phyloP scores from a whole-genome alignment of 2,888 invertebrate species.

The Tridacna crocea region DNA sequence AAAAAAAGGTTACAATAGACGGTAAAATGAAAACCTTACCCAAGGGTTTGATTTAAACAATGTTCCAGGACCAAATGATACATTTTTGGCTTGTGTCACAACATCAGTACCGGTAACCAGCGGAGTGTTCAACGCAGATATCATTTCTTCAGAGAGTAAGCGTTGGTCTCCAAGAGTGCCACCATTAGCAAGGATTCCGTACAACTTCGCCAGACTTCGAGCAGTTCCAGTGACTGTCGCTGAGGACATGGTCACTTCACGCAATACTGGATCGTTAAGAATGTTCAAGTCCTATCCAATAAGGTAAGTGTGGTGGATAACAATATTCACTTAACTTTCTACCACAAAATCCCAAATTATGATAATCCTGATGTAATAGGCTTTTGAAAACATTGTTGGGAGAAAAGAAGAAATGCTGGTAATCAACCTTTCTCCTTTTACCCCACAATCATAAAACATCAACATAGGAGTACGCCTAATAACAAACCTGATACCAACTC shows the following conservation, averaged over 20 bases:
- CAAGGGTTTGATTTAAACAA: conserved; percentile 32
- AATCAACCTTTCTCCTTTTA: no score
- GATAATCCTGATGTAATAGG: no score
- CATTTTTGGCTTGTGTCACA: conserved; percentile 33
- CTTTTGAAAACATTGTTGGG: no score
- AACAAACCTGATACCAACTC: no score
- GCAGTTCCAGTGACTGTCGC: conserved; percentile 80
- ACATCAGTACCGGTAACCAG: conserved; percentile 38
- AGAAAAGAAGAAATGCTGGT: no score
- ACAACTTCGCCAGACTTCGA: conserved; percentile 77
- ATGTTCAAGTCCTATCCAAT: conserved; percentile 31
- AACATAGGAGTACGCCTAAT: no score
- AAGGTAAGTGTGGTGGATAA: not conserved
- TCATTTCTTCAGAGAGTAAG: conserved; percentile 49
- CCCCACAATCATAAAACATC: no score
- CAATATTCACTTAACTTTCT: no score
- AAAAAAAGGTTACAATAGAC: no score
- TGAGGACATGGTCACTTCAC: conserved; percentile 76
- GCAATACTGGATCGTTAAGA: conserved; percentile 74
- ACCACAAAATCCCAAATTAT: no score
- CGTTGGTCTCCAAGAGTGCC: conserved; percentile 62
- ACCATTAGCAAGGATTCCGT: conserved; percentile 78
- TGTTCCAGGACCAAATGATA: conserved; percentile 51
- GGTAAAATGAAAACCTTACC: conserved; percentile 11
- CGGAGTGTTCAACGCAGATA: conserved; percentile 31